These are phyloP conservation scores for Numenius arquata DNA, from an alignment of 2,113 vertebrate genomes.

Conservation along the genomic window DNA sequence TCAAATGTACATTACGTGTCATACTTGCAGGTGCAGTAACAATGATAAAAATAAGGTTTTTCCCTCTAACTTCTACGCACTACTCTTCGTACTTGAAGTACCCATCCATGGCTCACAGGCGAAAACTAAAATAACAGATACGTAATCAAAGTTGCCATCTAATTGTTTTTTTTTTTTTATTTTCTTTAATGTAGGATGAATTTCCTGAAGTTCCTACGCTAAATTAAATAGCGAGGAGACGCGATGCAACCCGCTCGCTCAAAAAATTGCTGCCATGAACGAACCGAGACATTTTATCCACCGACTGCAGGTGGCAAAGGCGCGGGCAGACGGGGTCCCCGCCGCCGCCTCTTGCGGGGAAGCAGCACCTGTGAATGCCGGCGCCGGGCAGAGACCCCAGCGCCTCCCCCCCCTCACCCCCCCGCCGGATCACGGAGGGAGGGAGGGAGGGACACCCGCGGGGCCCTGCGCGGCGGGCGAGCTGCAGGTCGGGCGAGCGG, in stretches of 20 bases:
- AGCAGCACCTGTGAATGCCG: not conserved
- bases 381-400: not conserved
- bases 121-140: not conserved
- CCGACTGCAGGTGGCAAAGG: rapidly evolving
- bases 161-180: no score
- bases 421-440: not conserved
- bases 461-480: not conserved
- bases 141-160: rapidly evolving
- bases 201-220: not conserved
- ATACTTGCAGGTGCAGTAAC: not conserved
- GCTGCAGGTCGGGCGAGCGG: constrained; percentile 61
- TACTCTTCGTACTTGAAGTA: not conserved
- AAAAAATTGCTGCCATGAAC: no score
- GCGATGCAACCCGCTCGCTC: rapidly evolving
- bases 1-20: rapidly evolving
- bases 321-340: not conserved
- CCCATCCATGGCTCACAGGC: not conserved
- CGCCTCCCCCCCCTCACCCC: not conserved
- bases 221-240: rapidly evolving
- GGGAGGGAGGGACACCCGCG: no score
- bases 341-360: not conserved
- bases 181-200: not conserved
- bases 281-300: no score
- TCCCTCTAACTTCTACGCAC: not conserved
- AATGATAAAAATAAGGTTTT: not conserved